These are phyloP conservation scores for Theropithecus gelada DNA, from an alignment of 2,113 vertebrate species.

Conservation along the genomic window DNA sequence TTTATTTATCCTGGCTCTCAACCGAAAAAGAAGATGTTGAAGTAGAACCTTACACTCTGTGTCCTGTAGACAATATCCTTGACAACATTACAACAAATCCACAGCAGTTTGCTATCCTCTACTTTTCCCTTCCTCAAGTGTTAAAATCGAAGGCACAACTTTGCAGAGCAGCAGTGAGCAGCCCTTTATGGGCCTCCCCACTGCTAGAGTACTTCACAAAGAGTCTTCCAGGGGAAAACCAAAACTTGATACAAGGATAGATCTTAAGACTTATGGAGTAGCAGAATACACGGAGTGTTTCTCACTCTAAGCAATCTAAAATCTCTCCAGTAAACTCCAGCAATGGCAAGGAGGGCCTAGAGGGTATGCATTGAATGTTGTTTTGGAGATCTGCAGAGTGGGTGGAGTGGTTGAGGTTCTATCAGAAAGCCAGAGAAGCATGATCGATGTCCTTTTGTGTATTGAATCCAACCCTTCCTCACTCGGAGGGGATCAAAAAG, in stretches of 20 bases:
- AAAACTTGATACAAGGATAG: not conserved
- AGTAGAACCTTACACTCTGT: not conserved
- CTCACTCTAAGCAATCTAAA: not conserved
- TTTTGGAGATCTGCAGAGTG: not conserved
- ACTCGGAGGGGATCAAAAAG: not conserved
- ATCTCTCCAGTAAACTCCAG: not conserved
- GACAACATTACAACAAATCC: not conserved
- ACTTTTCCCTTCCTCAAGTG: not conserved
- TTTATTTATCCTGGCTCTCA: not conserved
- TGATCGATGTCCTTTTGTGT: not conserved
- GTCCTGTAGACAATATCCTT: not conserved
- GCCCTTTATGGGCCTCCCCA: not conserved
- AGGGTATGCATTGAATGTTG: not conserved
- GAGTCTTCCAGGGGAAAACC: not conserved
- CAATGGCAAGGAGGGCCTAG: not conserved
- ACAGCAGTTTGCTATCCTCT: not conserved
- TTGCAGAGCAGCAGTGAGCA: not conserved
- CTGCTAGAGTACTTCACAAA: not conserved
- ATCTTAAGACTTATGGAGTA: not conserved
- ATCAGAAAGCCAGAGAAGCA: not conserved
- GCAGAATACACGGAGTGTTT: not conserved
- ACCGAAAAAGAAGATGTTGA: not conserved
- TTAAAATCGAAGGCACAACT: not conserved
- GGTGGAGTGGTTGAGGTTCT: not conserved
- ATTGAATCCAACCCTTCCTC: not conserved